A percentile compares a stretch with the other conserved stretches of the same genome.
Conservation (phyloP, 1,140 invertebrate species). For the Drosophila micromelanica region DNA sequence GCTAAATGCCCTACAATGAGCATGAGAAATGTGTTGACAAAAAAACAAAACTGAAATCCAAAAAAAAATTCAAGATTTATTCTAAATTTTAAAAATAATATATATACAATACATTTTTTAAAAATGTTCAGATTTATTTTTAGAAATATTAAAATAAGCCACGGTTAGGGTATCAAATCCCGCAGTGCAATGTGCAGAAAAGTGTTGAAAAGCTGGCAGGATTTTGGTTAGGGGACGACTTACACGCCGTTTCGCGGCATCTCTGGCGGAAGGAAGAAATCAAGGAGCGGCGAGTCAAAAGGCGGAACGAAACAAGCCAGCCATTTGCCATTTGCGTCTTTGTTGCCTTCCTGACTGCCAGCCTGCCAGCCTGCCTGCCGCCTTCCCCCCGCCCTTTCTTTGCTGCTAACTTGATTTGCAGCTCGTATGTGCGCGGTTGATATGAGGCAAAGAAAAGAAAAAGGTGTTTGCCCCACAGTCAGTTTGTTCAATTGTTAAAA, state of each 20-base stretch:
- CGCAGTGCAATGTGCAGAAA: neutral
- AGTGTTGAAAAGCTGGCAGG: slow-evolving; percentile 7
- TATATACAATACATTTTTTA: neutral
- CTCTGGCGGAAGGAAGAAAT: slow-evolving; percentile 75
- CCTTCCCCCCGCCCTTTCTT: slow-evolving; percentile 17
- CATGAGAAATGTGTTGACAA: neutral
- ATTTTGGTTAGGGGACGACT: slow-evolving; percentile 19
- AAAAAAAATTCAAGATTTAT: too few species aligned
- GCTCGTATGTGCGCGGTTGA: slow-evolving; percentile 41
- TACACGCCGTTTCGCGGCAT: slow-evolving; percentile 58
- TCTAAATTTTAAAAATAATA: too few species aligned
- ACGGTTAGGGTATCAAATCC: neutral
- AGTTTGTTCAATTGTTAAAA: slow-evolving; percentile 59
- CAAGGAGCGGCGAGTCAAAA: slow-evolving; percentile 61
- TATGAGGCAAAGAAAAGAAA: slow-evolving; percentile 19
- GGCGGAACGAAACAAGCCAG: slow-evolving; percentile 57
- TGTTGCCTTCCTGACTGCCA: slow-evolving; percentile 8
- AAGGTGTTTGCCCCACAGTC: slow-evolving; percentile 18
- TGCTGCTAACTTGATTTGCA: slow-evolving; percentile 77
- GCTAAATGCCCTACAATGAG: slow-evolving; percentile 14
- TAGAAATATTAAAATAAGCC: neutral
- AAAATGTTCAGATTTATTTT: neutral
- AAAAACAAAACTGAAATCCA: neutral
- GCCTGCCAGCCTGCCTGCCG: neutral
- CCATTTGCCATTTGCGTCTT: slow-evolving; percentile 61